Percentiles rank a stretch among this genome's conserved stretches.
These are phyloP conservation scores for Eilema caniola DNA, from an alignment of 2,888 invertebrate species.

Conservation along the genomic window DNA sequence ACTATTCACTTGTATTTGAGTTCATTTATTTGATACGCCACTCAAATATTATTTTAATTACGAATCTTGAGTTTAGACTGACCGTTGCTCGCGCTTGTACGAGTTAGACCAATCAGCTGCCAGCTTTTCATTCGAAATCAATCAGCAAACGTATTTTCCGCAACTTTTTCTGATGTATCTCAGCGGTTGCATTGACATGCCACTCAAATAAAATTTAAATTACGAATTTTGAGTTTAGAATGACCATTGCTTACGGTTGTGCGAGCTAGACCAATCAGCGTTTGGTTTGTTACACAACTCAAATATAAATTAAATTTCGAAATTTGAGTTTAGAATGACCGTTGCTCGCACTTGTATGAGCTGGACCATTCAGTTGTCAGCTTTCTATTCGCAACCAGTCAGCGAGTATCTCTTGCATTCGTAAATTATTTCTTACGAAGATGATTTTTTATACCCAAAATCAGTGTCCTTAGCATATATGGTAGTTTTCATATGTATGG, in stretches of 20 bases:
- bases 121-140: background rate
- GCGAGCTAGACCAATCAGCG: background rate
- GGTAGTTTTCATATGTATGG: slow-evolving; percentile 5
- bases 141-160: background rate
- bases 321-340: background rate
- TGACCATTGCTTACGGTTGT: background rate
- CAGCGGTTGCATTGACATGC: no score
- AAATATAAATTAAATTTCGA: background rate
- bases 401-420: background rate
- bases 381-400: background rate
- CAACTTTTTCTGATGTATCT: no score
- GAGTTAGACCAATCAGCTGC: background rate
- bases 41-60: background rate
- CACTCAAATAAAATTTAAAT: no score
- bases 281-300: no score
- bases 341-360: background rate
- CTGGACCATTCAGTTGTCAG: background rate
- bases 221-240: background rate
- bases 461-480: slow-evolving; percentile 5
- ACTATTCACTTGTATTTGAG: slow-evolving; percentile 7
- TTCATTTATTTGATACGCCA: slow-evolving; percentile 2
- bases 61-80: background rate
- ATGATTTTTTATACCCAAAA: background rate
- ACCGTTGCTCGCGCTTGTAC: slow-evolving; percentile 1
- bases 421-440: background rate